Evolutionary conservation across 2,113 vertebrate genomes (phyloP).

Genomic region (Pogona vitticeps): DNA sequence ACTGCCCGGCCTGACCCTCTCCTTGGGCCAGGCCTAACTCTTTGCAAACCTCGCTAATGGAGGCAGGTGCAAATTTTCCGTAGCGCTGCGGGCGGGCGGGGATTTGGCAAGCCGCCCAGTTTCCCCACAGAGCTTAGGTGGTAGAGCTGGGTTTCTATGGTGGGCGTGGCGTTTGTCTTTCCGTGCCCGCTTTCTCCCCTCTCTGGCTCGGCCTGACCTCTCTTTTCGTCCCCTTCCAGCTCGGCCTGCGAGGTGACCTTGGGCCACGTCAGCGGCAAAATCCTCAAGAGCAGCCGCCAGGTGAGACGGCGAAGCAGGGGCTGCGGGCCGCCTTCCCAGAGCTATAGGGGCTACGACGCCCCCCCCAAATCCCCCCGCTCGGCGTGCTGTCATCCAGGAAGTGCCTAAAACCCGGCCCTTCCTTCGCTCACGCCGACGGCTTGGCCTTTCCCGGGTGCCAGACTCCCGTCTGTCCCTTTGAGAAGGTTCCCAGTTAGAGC

Average conservation of each 20-base stretch:
- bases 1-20: too few relatives aligned
- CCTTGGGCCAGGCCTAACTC: too few relatives aligned
- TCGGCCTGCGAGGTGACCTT: slow-evolving; percentile 86
- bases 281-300: slow-evolving; percentile 92
- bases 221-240: slow-evolving; percentile 63
- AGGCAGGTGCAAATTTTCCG: too few relatives aligned
- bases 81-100: not conserved
- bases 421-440: too few relatives aligned
- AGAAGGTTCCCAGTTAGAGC: too few relatives aligned
- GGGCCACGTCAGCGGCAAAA: slow-evolving; percentile 92
- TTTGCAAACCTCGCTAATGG: too few relatives aligned
- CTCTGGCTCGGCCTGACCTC: not conserved
- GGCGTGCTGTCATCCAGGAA: too few relatives aligned
- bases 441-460: too few relatives aligned
- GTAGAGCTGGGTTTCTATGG: accelerated
- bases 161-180: not conserved
- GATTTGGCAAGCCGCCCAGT: not conserved
- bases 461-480: too few relatives aligned
- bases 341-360: too few relatives aligned
- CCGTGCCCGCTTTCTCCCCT: not conserved
- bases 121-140: not conserved
- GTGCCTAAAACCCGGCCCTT: too few relatives aligned
- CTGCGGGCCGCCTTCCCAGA: not conserved
- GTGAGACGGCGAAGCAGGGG: slow-evolving; percentile 74
- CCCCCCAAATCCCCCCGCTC: too few relatives aligned